Base-by-base conservation (phyloP, 2,797 vertebrate species). In the Smutsia gigantea region DNA sequence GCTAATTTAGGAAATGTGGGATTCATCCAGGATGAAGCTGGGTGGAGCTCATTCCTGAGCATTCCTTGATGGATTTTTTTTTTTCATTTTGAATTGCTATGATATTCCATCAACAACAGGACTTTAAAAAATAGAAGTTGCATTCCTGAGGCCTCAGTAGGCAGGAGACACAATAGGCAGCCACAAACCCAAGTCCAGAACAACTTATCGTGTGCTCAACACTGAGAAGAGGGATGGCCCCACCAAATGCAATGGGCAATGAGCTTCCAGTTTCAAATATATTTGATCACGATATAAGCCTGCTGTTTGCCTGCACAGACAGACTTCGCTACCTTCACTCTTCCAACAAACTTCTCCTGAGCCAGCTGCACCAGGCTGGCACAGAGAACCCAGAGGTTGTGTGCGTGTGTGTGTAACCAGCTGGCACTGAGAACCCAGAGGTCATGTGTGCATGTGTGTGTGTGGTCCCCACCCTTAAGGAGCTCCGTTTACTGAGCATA, bases 261-360 rank as follows among this genome's bases (percentile, higher is more conserved):
- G 49, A 95, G 57, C 27, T 42, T 94, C 87, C 37, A 42, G 81
- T 61, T 78, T 66, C 90, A 91, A 83, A 79, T 59, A 68, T 25
- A 84, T 71, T 7, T n/a, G 49, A 94, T 94, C 55, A 5, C 1
- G 23, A 72, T 79, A 63, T 78, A 77, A 89, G 87, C 89, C 86
- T 93, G 95, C 39, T 90, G 34, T 88, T 57, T 83, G 79, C 57
- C 86, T 91, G 31, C 55, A 71, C 95, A 90, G 63, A 95, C 94
- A 96, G 94, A 94, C 64, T 75, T 59, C 81, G 49, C 59, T 81
- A 77, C 46, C 55, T 64, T 87, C 64, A 78, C 86, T 96, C 77
- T 77, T 93, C 89, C 89, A 95, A 95, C 94, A 96, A 96, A 97
- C 42, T 93, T 71, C 90, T 96, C 49, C 86, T 90, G 83, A 93